Conservation (phyloP, 23 tunicate genomes). For the Styela plicata region DNA sequence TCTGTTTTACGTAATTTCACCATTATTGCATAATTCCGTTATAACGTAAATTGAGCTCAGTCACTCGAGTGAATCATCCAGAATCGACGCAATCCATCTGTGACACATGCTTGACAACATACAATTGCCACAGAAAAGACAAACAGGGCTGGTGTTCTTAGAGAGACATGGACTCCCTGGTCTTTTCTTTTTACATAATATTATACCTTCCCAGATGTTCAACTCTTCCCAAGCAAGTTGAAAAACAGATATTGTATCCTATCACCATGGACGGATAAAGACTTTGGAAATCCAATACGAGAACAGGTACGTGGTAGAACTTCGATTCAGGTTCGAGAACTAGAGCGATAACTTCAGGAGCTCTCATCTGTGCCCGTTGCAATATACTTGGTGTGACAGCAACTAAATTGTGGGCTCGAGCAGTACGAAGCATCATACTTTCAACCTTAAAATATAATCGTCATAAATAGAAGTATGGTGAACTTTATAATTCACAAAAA, state of each 20-base stretch:
- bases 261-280: slow-evolving; percentile 91
- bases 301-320: slow-evolving; percentile 69
- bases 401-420: slow-evolving; percentile 52
- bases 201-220: slow-evolving; percentile 65
- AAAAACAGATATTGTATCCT: slow-evolving; percentile 82
- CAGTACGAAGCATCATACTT: slow-evolving; percentile 80
- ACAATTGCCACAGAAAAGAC: too few relatives aligned
- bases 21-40: too few relatives aligned
- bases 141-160: too few relatives aligned
- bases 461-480: neutral
- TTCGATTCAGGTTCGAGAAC: slow-evolving; percentile 92
- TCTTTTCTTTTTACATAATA: too few relatives aligned
- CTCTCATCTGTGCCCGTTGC: slow-evolving; percentile 75
- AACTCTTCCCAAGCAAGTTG: slow-evolving; percentile 84
- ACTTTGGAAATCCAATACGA: slow-evolving; percentile 91
- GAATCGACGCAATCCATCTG: too few relatives aligned
- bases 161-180: too few relatives aligned
- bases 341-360: slow-evolving; percentile 77
- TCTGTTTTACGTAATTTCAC: too few relatives aligned
- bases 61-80: too few relatives aligned
- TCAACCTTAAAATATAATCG: slow-evolving; percentile 56
- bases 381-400: slow-evolving; percentile 72
- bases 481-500: neutral
- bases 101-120: too few relatives aligned
- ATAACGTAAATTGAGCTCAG: too few relatives aligned